phyloP scores from a whole-genome alignment of 2,888 invertebrate species.

The Pandemis corylana region DNA sequence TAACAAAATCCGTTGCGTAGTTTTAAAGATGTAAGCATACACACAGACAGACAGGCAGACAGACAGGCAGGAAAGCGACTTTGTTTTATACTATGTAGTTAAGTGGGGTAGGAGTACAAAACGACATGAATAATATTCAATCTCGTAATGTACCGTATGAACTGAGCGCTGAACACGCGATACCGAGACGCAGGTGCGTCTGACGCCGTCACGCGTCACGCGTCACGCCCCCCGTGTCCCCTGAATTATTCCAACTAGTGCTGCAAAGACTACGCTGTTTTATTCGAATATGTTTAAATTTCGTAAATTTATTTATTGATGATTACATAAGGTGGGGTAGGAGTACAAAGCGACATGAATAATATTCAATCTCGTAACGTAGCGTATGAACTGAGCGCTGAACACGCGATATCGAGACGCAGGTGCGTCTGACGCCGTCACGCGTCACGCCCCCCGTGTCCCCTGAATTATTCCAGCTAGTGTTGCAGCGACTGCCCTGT shows the following conservation, averaged over 20 bases:
- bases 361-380: conserved; percentile 21
- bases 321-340: no score
- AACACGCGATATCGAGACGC: background rate
- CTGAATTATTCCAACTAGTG: conserved; percentile 14
- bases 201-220: conserved; percentile 12
- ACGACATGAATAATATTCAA: conserved; percentile 11
- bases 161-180: background rate
- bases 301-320: no score
- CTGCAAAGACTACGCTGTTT: background rate
- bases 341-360: background rate
- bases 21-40: no score
- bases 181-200: conserved; percentile 9
- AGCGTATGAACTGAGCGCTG: background rate
- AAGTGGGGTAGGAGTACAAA: background rate
- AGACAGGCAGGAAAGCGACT: no score
- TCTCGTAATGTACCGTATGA: conserved; percentile 9
- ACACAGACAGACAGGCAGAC: no score
- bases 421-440: conserved; percentile 13
- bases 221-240: conserved; percentile 4
- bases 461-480: conserved; percentile 12
- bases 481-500: background rate
- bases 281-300: no score
- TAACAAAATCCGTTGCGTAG: no score
- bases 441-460: conserved; percentile 6
- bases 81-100: no score